Percentiles rank a stretch among this genome's conserved stretches.
These are phyloP conservation scores for Tachypleus tridentatus DNA, from an alignment of 1,140 invertebrate genomes.

Conservation along the genomic window DNA sequence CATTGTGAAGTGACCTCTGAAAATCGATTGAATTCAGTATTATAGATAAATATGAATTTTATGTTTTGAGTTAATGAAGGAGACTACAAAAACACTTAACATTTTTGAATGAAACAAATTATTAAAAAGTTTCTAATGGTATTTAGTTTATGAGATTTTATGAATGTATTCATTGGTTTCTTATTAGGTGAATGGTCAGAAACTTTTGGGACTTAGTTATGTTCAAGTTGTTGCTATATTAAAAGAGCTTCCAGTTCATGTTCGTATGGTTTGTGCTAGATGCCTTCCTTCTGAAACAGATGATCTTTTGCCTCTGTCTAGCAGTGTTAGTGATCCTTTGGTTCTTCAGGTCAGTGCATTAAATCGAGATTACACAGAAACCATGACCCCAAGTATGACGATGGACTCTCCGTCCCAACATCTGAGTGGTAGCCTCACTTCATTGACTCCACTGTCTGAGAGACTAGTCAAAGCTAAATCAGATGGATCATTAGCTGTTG, in stretches of 20 bases:
- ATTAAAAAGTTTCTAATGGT: background rate
- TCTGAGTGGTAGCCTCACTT: slow-evolving; percentile 59
- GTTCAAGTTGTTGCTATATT: slow-evolving; percentile 89
- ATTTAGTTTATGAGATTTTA: slow-evolving; percentile 5
- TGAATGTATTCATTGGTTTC: slow-evolving; percentile 5
- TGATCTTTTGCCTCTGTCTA: background rate
- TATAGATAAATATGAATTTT: too few species aligned
- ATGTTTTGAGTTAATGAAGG: background rate
- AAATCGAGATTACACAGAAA: too few species aligned
- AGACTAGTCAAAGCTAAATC: slow-evolving; percentile 94
- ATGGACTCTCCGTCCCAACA: slow-evolving; percentile 1
- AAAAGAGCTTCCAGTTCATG: slow-evolving; percentile 85
- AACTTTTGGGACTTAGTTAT: slow-evolving; percentile 90
- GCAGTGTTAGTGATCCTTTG: too few species aligned
- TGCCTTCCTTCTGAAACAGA: slow-evolving; percentile 16
- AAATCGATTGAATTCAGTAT: too few species aligned
- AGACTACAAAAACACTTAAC: slow-evolving; percentile 6
- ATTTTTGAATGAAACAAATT: background rate
- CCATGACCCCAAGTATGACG: too few species aligned
- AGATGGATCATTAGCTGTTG: slow-evolving; percentile 59
- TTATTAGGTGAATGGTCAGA: slow-evolving; percentile 81
- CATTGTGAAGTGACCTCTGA: too few species aligned
- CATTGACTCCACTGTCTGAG: slow-evolving; percentile 64
- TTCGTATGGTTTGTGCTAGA: slow-evolving; percentile 84
- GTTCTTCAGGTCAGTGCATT: too few species aligned